These are phyloP conservation scores for Drosophila aldrichi DNA, from an alignment of 2,888 invertebrate genomes.

Conservation along the genomic window DNA sequence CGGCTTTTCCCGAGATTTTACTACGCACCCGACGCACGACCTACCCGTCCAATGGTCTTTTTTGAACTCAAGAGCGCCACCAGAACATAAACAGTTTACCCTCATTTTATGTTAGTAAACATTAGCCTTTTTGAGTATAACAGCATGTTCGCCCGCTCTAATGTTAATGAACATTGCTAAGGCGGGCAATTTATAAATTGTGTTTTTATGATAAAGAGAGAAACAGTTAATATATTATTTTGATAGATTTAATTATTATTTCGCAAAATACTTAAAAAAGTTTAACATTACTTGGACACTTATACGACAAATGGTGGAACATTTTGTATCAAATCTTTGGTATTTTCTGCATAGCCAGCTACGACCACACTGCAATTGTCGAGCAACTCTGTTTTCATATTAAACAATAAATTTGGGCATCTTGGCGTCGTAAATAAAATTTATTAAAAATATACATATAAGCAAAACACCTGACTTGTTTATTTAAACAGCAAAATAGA, in stretches of 20 bases:
- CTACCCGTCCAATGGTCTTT: slow-evolving; percentile 38
- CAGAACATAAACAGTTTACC: slow-evolving; percentile 25
- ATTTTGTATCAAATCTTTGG: neutral
- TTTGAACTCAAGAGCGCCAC: slow-evolving; percentile 53
- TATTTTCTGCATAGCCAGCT: neutral
- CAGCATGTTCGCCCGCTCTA: neutral
- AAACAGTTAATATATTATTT: neutral
- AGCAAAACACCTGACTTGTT: neutral
- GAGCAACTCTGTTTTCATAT: slow-evolving; percentile 10
- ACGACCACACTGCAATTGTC: slow-evolving; percentile 22
- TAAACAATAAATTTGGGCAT: neutral
- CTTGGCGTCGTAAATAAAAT: slow-evolving; percentile 20
- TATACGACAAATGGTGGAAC: neutral
- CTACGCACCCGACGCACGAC: slow-evolving; percentile 40
- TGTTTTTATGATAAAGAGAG: neutral
- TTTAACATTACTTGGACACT: too few species aligned
- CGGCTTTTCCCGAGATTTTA: slow-evolving; percentile 41
- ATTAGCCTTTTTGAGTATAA: slow-evolving; percentile 21
- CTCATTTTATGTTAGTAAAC: slow-evolving; percentile 36
- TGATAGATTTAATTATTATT: neutral
- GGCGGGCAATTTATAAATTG: neutral
- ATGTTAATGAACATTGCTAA: neutral
- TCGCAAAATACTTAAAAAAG: too few species aligned
- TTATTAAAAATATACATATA: neutral
- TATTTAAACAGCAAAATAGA: neutral